Percentiles rank a stretch among this genome's conserved stretches.
Conservation (phyloP, 2,888 invertebrate species). For the Drosophila nr. fundita region DNA sequence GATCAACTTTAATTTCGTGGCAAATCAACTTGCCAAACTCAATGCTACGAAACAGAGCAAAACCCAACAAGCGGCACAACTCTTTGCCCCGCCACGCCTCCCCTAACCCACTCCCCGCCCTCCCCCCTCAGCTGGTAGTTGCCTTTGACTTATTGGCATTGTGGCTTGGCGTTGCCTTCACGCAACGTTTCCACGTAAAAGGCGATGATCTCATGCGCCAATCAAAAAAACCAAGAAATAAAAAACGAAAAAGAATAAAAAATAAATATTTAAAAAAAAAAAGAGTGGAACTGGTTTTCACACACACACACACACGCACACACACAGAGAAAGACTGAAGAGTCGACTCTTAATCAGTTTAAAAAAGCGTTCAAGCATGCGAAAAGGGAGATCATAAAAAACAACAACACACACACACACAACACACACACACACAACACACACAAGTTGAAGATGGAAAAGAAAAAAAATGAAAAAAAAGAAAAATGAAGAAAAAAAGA, state of each 20-base stretch:
- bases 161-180: constrained; percentile 60
- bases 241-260: constrained; percentile 36
- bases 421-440: constrained; percentile 4
- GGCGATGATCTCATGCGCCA: constrained; percentile 80
- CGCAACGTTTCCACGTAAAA: constrained; percentile 77
- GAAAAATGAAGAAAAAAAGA: constrained; percentile 17
- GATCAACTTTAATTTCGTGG: constrained; percentile 80
- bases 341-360: constrained; percentile 80
- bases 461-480: constrained; percentile 5
- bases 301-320: constrained; percentile 47
- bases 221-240: constrained; percentile 57
- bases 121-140: background rate
- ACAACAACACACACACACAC: constrained; percentile 28
- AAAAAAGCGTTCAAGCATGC: constrained; percentile 80
- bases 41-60: background rate
- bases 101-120: background rate
- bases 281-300: constrained; percentile 64
- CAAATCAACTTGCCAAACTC: constrained; percentile 68
- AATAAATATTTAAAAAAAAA: constrained; percentile 24
- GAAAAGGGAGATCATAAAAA: constrained; percentile 66
- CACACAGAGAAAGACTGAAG: constrained; percentile 52
- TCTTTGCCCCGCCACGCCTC: background rate
- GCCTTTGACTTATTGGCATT: constrained; percentile 48
- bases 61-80: background rate
- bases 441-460: constrained; percentile 4